These are phyloP conservation scores for Aphrophora alni DNA, from an alignment of 2,888 invertebrate species.

Conservation along the genomic window DNA sequence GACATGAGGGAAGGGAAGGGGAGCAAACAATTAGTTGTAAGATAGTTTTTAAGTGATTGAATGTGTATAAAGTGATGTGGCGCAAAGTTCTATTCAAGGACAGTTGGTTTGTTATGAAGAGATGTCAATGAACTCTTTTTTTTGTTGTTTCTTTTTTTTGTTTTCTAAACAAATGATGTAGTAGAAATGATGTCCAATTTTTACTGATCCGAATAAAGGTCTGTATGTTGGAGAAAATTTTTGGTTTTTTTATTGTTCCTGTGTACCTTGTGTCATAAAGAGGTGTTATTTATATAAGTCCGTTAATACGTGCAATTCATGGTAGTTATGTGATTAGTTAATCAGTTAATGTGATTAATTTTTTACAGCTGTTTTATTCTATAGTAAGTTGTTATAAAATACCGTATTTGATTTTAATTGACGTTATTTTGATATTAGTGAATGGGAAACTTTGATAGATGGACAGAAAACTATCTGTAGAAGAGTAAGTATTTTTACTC, in stretches of 20 bases:
- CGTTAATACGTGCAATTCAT: too few relatives aligned
- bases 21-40: neutral
- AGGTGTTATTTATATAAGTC: too few relatives aligned
- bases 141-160: constrained; percentile 26
- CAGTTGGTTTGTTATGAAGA: neutral
- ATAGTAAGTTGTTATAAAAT: too few relatives aligned
- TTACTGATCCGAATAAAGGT: constrained; percentile 49
- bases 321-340: too few relatives aligned
- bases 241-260: constrained; percentile 6
- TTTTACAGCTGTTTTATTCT: too few relatives aligned
- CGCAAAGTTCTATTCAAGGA: too few relatives aligned
- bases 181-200: constrained; percentile 45
- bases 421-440: too few relatives aligned
- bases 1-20: neutral
- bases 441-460: too few relatives aligned
- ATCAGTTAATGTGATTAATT: too few relatives aligned
- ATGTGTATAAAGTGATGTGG: neutral
- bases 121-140: neutral
- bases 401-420: too few relatives aligned
- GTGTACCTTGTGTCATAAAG: neutral
- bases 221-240: constrained; percentile 46
- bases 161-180: constrained; percentile 44
- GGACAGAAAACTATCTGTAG: too few relatives aligned
- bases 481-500: too few relatives aligned
- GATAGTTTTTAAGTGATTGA: neutral